Evolutionary conservation across 2,113 vertebrate species (phyloP).

Genomic region (Bothrops jararaca): DNA sequence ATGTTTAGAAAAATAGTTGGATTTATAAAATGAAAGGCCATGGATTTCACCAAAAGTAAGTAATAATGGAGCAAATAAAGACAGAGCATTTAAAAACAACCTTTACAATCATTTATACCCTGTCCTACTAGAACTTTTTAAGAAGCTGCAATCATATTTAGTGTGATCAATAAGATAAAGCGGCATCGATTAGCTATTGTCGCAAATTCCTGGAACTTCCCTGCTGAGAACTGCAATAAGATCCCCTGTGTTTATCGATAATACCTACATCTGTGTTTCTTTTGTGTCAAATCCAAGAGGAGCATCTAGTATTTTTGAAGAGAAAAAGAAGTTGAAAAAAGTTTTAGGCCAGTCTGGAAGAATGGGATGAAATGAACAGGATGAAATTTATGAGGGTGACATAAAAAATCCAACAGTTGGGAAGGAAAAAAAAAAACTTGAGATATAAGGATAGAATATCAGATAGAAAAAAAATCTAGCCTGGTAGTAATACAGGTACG

Average conservation of each 20-base stretch:
- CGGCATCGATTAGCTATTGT: background rate
- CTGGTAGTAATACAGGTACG: background rate
- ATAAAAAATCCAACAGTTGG: background rate
- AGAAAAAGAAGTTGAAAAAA: background rate
- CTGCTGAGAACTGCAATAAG: background rate
- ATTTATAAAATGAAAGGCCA: background rate
- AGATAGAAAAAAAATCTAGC: background rate
- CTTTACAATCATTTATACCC: background rate
- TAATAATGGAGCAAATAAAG: background rate
- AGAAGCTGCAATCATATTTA: background rate
- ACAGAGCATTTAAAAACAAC: background rate
- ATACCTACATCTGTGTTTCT: background rate
- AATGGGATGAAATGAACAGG: background rate
- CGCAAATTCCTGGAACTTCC: background rate
- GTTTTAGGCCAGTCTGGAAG: background rate
- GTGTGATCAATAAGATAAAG: background rate
- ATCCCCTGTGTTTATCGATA: background rate
- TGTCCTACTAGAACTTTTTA: background rate
- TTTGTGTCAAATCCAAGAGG: background rate
- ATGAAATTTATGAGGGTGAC: background rate
- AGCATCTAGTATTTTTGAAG: background rate
- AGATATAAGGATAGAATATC: background rate
- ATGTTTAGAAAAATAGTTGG: background rate
- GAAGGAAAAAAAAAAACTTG: background rate
- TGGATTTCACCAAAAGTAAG: background rate